Evolutionary conservation across 2,888 invertebrate genomes (phyloP), one percentile per base, ranked within the genome.

Genomic region (Parnassius smintheus): DNA sequence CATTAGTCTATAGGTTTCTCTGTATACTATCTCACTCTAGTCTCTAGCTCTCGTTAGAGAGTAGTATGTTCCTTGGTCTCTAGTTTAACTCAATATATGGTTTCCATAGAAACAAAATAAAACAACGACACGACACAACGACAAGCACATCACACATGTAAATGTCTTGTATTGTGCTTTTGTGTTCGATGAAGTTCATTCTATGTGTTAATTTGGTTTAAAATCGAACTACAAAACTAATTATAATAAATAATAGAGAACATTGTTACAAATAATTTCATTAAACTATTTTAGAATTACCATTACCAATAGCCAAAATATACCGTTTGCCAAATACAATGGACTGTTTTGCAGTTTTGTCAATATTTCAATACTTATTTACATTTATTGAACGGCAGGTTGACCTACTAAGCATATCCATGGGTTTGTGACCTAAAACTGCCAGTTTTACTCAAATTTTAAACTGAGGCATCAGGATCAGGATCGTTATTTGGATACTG

Each of bases 321-420:
- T 35, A 7, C 4, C 35, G 35, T 4, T 3, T 35, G 3, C 8
- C 2, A 13, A 49, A 49, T 8, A 49, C 13, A 9, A 49, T 13
- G 49, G 9, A 45, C n/a, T n/a, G 11, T 18, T 62, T 45, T 55
- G 44, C 51, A 73, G 84, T 83, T 84, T 82, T 78, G 64, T 84
- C 84, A 78, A 84, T 84, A 84, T 62, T 66, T 71, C 4, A 65
- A 62, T 60, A 60, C 54, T 57, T 41, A 58, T 56, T 57, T 56
- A 42, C 49, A 53, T 52, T 48, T 52, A 50, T 66, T 69, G 68
- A 48, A 49, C 53, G n/a, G 42, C 22, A n/a, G 53, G 10, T 62
- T 85, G 83, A 86, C 86, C 85, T 74, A 84, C 51, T 56, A 65
- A 57, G 59, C 65, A 66, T 70, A 72, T 62, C 68, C 72, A 73